Percentiles rank a stretch among this genome's conserved stretches.
Conservation (phyloP, 2,888 invertebrate species). For the Actias luna region DNA sequence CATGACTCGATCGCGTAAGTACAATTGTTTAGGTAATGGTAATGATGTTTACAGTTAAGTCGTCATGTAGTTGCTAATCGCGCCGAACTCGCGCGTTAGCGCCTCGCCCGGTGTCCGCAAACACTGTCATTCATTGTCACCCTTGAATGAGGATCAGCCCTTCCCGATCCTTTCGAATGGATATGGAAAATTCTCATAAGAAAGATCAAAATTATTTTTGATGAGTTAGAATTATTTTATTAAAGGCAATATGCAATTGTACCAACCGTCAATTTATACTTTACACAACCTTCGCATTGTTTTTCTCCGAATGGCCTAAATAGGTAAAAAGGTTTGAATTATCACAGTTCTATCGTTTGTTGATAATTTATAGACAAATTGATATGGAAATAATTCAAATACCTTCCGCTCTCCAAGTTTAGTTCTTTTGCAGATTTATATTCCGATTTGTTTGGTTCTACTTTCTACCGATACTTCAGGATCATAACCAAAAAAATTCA, state of each 20-base stretch:
- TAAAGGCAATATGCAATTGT: background rate
- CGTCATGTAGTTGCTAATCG: conserved; percentile 75
- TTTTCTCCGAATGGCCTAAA: background rate
- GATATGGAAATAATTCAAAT: too few relatives aligned
- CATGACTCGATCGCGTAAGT: conserved; percentile 20
- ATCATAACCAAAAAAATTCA: too few relatives aligned
- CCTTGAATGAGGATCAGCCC: conserved; percentile 59
- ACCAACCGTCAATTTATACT: background rate
- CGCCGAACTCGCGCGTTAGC: conserved; percentile 77
- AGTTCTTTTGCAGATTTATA: too few relatives aligned
- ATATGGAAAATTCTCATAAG: background rate
- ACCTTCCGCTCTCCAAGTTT: too few relatives aligned
- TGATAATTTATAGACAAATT: too few relatives aligned
- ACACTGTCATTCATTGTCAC: conserved; percentile 75
- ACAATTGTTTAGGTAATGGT: conserved; percentile 55
- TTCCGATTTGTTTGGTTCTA: too few relatives aligned
- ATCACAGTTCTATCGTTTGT: too few relatives aligned
- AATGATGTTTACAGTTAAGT: conserved; percentile 78
- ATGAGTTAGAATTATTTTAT: background rate
- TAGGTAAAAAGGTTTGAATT: too few relatives aligned
- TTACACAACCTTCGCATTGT: background rate
- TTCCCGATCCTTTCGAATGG: conserved; percentile 41
- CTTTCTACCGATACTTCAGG: too few relatives aligned
- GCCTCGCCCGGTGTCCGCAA: conserved; percentile 79
- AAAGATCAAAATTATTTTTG: background rate